Percentiles rank a stretch among this genome's conserved stretches.
These are phyloP conservation scores for Trachymyrmex septentrionalis DNA, from an alignment of 1,140 invertebrate species.

Conservation along the genomic window DNA sequence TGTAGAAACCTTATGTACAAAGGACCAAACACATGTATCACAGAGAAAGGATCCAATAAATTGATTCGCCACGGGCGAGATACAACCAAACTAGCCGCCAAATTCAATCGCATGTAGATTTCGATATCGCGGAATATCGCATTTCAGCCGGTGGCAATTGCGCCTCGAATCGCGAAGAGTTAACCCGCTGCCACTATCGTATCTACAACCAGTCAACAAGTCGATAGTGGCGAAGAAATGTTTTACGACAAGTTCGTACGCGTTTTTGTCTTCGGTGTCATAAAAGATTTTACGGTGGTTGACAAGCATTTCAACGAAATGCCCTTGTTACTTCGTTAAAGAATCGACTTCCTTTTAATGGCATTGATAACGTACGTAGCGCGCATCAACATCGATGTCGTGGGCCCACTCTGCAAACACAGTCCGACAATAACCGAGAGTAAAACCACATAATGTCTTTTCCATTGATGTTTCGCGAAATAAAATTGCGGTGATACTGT, in stretches of 20 bases:
- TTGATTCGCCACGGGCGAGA: conserved; percentile 37
- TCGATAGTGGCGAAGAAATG: neutral
- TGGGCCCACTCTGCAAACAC: conserved; percentile 1
- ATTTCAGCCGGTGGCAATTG: conserved; percentile 40
- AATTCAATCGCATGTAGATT: conserved; percentile 50
- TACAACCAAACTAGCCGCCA: conserved; percentile 41
- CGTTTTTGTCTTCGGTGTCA: neutral
- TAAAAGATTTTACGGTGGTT: conserved; percentile 19
- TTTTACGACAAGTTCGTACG: neutral
- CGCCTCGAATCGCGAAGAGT: conserved; percentile 20
- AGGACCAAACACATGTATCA: neutral
- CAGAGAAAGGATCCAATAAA: conserved; percentile 39
- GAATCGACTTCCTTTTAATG: conserved; percentile 12
- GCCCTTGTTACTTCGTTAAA: conserved; percentile 21
- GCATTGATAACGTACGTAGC: conserved; percentile 26
- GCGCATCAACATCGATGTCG: conserved; percentile 24
- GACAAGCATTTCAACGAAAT: neutral
- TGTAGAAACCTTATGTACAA: conserved; percentile 18
- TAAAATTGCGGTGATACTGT: conserved; percentile 32
- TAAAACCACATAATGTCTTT: conserved; percentile 58
- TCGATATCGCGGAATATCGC: conserved; percentile 50
- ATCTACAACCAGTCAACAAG: neutral
- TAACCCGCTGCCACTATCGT: neutral
- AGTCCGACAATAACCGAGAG: neutral
- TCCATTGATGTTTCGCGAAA: conserved; percentile 49